These are phyloP conservation scores for Zalophus californianus DNA, from an alignment of 2,797 vertebrate species.

Conservation along the genomic window DNA sequence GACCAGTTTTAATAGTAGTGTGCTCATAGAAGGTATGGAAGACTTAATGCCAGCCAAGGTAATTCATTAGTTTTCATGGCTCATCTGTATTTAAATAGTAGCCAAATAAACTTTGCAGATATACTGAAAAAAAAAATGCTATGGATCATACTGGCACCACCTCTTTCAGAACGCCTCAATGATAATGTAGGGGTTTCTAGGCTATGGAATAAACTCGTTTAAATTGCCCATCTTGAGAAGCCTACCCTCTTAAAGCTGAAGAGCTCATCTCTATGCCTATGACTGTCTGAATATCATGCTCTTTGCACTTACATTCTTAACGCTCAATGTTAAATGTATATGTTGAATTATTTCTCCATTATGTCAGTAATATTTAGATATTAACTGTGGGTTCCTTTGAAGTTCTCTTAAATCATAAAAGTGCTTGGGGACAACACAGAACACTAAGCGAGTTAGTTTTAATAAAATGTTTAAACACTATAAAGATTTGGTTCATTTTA, in stretches of 20 bases:
- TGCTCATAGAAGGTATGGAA: slow-evolving; percentile 49
- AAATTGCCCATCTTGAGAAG: neutral
- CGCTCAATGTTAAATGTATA: neutral
- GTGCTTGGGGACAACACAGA: neutral
- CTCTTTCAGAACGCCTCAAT: neutral
- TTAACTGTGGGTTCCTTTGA: neutral
- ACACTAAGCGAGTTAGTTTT: neutral
- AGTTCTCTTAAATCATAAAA: neutral
- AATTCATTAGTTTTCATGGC: slow-evolving; percentile 74
- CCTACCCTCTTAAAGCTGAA: neutral
- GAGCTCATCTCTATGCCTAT: neutral
- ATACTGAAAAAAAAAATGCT: slow-evolving; percentile 59
- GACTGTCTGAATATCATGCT: neutral
- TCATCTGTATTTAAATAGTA: slow-evolving; percentile 73
- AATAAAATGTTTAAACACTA: neutral
- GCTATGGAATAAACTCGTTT: neutral
- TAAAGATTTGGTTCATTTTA: neutral
- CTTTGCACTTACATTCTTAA: neutral
- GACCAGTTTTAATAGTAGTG: slow-evolving; percentile 76
- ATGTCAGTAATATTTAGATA: neutral
- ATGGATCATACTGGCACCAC: neutral
- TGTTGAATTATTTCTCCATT: neutral
- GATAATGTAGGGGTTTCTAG: neutral
- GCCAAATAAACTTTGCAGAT: slow-evolving; percentile 70
- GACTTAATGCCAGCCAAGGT: slow-evolving; percentile 26